Conservation (phyloP, 2,888 invertebrate species). For the Eupithecia pulchellata region DNA sequence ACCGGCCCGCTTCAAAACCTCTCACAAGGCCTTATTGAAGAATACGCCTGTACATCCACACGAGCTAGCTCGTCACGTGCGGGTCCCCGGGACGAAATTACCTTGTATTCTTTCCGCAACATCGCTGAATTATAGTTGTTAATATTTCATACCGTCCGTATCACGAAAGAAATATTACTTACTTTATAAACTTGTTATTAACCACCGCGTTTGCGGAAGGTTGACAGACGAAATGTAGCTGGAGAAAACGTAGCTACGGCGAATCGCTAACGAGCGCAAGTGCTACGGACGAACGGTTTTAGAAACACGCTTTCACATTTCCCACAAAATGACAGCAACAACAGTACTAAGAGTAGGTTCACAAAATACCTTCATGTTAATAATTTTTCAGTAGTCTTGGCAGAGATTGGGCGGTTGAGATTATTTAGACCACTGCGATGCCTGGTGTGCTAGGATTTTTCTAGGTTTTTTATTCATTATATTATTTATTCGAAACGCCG, state of each 20-base stretch:
- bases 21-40: constrained; percentile 62
- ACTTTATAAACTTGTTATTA: constrained; percentile 31
- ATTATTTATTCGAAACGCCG: background rate
- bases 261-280: constrained; percentile 15
- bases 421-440: background rate
- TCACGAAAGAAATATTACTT: constrained; percentile 29
- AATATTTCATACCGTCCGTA: constrained; percentile 37
- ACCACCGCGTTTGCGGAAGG: constrained; percentile 21
- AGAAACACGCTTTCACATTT: background rate
- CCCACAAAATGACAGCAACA: background rate
- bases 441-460: background rate
- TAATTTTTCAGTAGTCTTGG: constrained; percentile 2
- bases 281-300: constrained; percentile 12
- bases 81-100: constrained; percentile 40
- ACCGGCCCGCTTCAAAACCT: constrained; percentile 55
- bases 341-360: background rate
- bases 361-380: background rate
- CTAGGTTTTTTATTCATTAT: background rate
- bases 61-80: constrained; percentile 56
- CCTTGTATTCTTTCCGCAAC: constrained; percentile 47
- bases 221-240: constrained; percentile 14
- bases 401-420: background rate
- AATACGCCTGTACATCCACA: constrained; percentile 58
- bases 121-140: constrained; percentile 40
- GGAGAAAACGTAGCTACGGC: constrained; percentile 13